Conservation (phyloP, 1,140 invertebrate genomes). For the Camponotus pennsylvanicus region DNA sequence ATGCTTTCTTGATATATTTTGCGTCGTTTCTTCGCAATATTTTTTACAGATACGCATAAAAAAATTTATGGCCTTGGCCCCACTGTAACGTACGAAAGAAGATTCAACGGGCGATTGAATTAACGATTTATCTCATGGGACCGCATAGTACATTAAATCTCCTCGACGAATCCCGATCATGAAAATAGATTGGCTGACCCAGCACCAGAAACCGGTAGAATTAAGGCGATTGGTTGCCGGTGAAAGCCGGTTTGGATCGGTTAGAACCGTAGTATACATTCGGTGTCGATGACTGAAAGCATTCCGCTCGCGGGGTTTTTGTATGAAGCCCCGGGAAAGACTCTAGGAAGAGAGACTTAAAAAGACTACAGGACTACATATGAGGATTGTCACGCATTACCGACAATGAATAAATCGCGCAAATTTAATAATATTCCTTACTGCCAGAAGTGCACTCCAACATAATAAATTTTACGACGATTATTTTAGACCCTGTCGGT, state of each 20-base stretch:
- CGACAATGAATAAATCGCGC: background rate
- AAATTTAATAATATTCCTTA: background rate
- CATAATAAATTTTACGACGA: background rate
- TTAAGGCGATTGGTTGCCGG: slow-evolving; percentile 57
- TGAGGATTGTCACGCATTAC: background rate
- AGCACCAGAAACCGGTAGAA: slow-evolving; percentile 56
- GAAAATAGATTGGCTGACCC: slow-evolving; percentile 40
- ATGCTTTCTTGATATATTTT: background rate
- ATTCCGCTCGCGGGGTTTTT: slow-evolving; percentile 2
- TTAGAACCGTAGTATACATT: slow-evolving; percentile 54
- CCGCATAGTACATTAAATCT: slow-evolving; percentile 18
- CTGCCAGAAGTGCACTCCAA: background rate
- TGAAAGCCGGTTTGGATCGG: slow-evolving; percentile 68
- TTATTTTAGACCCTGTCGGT: background rate
- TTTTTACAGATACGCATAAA: background rate
- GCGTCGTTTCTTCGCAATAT: background rate
- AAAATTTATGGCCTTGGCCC: background rate
- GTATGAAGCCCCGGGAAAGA: background rate
- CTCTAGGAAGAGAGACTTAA: background rate
- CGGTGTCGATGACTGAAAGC: slow-evolving; percentile 42
- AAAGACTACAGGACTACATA: too few relatives aligned
- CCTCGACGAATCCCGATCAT: slow-evolving; percentile 21
- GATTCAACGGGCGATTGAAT: background rate
- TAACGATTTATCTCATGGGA: slow-evolving; percentile 17
- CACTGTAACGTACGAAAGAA: background rate